Base-by-base conservation (phyloP, 1,140 invertebrate genomes). In the Eueides isabella region DNA sequence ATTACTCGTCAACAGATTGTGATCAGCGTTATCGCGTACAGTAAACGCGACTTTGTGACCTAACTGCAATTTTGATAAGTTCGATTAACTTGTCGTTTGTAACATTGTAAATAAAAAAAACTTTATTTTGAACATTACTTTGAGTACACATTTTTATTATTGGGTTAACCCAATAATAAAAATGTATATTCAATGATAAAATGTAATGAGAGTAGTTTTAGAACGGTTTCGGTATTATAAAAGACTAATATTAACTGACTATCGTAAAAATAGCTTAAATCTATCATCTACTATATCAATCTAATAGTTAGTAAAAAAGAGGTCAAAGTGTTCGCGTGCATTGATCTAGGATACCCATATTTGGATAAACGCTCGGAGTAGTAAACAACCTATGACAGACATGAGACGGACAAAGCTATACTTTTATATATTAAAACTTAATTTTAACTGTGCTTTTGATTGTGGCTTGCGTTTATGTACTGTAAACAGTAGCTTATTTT, bases 401-500 rank as follows among this genome's bases (percentile, higher is more conserved):
- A 55, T 55, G 23, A 26, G 5, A 11, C 26, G n/a, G 48, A 11
- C 26, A 55, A 55, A 55, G 48, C 48, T 19, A 55, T 12, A 23
- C 48, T 26, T 26, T 55, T 55, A 12, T 26, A 55, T 23, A 11
- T 55, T 23, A 55, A 26, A 44, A 19, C 19, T 44, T 7, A n/a
- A 55, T 55, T 55, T 12, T 14, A 55, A 55, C 2, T 38, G 14
- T 16, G 5, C 5, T 1, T 55, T 55, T 55, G 9, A 19, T 0
- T 11, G 44, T 1, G 44, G 7, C 44, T 55, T 23, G 19, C 44
- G 44, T 14, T 44, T 44, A 5, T 55, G 48, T 26, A 55, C 48
- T 23, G 48, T n/a, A n/a, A n/a, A n/a, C n/a, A n/a, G 48, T 23
- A 63, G 61, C n/a, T 55, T 55, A 33, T 67, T 67, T 67, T 67